phyloP scores from a whole-genome alignment of 2,797 vertebrate genomes.

The Megaceryle alcyon region DNA sequence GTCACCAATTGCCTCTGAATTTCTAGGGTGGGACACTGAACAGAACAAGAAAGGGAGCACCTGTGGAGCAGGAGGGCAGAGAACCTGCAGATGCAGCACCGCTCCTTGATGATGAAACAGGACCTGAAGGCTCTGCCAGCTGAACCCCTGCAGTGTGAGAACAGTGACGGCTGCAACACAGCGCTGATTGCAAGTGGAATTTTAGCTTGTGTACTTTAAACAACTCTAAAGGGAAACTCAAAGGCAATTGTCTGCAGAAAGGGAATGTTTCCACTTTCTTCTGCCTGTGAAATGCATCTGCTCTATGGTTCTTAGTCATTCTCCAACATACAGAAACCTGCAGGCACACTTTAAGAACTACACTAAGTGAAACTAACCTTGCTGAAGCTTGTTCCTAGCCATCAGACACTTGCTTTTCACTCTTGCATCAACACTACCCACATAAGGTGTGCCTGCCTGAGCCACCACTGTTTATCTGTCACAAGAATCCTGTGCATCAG shows the following conservation, averaged over 20 bases:
- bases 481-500: not conserved
- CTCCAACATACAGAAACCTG: not conserved
- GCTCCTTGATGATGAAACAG: not conserved
- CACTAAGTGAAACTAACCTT: not conserved
- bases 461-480: not conserved
- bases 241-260: not conserved
- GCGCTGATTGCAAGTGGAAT: not conserved
- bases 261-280: not conserved
- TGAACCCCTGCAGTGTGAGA: not conserved
- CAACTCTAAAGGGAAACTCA: not conserved
- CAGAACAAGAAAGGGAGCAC: conserved; percentile 79
- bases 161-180: fast-evolving
- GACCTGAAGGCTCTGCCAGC: not conserved
- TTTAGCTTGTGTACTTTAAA: not conserved
- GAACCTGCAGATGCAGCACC: not conserved
- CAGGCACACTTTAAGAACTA: not conserved
- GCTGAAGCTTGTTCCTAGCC: not conserved
- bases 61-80: not conserved
- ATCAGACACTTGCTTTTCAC: not conserved
- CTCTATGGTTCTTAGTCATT: not conserved
- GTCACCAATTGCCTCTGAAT: not conserved
- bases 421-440: not conserved
- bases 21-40: conserved; percentile 84
- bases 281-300: not conserved
- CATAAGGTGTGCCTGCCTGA: not conserved